Evolutionary conservation across 2,888 invertebrate genomes (phyloP), one percentile per base, ranked within the genome.

Genomic region (Dysmachus trigonus): DNA sequence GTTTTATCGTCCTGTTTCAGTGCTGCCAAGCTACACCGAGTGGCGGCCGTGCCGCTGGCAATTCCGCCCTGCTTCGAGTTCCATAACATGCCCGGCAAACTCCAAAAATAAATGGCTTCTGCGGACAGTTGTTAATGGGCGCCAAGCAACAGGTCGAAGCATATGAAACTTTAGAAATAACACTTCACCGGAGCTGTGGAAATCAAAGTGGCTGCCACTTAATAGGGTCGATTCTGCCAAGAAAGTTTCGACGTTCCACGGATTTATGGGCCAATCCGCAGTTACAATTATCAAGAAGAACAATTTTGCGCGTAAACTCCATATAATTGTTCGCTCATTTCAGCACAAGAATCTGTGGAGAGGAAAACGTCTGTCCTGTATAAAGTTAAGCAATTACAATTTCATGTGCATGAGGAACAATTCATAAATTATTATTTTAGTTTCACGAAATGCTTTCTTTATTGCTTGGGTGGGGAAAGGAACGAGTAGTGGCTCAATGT

Each of bases 81-180:
- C 27, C 53, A 18, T 53, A 33, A 53, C 53, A 31, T 53, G 27
- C 81, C 33, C 22, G 6, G 3, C n/a, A 15, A 79, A 31, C 51
- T 62, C 81, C 81, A 81, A 81, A 81, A 53, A 81, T 81, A 81
- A 81, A 81, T 81, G 81, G 81, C 81, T 81, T 81, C 53, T 81
- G 53, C 62, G 81, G 81, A 30, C 53, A 53, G 81, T 81, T 81
- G 81, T 81, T 81, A 81, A 81, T 81, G 81, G 41, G 3, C n/a
- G 33, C 5, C 31, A 47, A 22, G 62, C 81, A 81, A 81, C 81
- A 81, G 81, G 81, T 81, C 30, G 27, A 81, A 53, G 47, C n/a
- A 22, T 62, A 62, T 81, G 62, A 81, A 81, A 81, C 31, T 53
- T 81, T 35, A 47, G 81, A 35, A 81, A 30, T 33, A 35, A 33